phyloP scores from a whole-genome alignment of 2,113 vertebrate genomes.

The Axis porcinus region DNA sequence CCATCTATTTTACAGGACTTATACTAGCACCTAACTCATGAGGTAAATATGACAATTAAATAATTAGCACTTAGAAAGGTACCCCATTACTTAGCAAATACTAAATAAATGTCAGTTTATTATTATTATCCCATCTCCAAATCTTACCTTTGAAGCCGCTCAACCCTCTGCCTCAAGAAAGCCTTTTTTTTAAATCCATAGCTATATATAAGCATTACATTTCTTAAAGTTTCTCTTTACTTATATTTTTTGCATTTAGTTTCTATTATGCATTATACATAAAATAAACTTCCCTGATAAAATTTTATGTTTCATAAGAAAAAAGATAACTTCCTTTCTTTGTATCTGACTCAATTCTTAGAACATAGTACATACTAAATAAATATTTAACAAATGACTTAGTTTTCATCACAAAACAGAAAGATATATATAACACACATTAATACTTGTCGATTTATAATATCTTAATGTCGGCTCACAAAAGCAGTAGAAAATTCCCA shows the following conservation, averaged over 20 bases:
- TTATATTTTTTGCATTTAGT: neutral
- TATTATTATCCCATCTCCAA: neutral
- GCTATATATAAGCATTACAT: neutral
- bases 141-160: neutral
- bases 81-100: neutral
- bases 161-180: neutral
- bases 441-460: neutral
- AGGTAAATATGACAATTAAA: neutral
- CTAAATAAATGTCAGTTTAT: neutral
- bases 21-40: neutral
- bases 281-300: neutral
- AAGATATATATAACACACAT: neutral
- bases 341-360: neutral
- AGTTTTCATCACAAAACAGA: neutral
- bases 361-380: neutral
- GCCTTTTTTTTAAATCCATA: neutral
- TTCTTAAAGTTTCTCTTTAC: neutral
- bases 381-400: constrained; percentile 20
- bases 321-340: neutral
- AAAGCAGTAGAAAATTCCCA: neutral
- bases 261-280: neutral
- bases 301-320: neutral
- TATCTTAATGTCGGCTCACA: neutral
- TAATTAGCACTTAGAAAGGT: neutral
- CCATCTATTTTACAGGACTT: neutral